These are phyloP conservation scores for Luscinia megarhynchos DNA, from an alignment of 2,797 vertebrate species.

Conservation along the genomic window DNA sequence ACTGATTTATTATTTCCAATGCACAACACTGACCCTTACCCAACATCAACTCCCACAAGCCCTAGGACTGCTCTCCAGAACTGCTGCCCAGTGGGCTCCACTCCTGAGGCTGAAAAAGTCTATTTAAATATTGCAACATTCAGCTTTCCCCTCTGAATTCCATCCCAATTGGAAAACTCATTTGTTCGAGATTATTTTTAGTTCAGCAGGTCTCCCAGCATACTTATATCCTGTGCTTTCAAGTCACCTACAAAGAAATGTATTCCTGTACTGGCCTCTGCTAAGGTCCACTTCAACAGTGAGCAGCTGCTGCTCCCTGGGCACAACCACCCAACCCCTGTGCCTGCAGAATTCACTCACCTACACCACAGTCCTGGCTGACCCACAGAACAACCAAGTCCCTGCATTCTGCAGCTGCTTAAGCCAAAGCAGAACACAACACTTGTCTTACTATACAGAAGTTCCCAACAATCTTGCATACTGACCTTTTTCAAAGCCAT, in stretches of 20 bases:
- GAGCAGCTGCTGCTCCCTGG: background rate
- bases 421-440: background rate
- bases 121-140: background rate
- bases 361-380: background rate
- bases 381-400: background rate
- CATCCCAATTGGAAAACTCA: background rate
- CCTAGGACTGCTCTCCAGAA: background rate
- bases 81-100: background rate
- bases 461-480: background rate
- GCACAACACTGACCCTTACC: background rate
- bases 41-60: accelerated
- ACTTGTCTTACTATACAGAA: background rate
- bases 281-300: background rate
- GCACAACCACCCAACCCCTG: background rate
- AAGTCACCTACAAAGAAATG: background rate
- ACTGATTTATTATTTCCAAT: background rate
- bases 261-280: background rate
- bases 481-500: background rate
- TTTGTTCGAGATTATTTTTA: background rate
- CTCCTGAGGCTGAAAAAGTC: background rate
- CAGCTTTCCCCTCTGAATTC: background rate
- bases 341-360: background rate
- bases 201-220: background rate
- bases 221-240: background rate
- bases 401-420: background rate